Evolutionary conservation across 1,140 invertebrate genomes (phyloP), one percentile per base, ranked within the genome.

Genomic region (Leucophenga varia): DNA sequence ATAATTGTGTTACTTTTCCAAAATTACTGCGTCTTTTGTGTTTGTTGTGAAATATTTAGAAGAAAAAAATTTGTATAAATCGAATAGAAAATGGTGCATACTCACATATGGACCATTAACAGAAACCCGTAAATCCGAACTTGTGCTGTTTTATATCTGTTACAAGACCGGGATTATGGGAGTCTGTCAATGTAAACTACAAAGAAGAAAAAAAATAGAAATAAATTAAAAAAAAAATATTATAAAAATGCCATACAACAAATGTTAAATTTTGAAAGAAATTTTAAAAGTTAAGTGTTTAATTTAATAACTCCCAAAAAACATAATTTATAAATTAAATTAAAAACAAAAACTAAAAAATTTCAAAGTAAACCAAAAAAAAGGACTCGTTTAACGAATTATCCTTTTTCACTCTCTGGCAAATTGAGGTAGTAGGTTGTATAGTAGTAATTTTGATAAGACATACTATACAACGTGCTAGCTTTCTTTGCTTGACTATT

Each of bases 61-160:
- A n/a, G n/a, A n/a, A n/a, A n/a, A n/a, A n/a, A n/a, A n/a, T n/a
- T n/a, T n/a, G n/a, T n/a, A n/a, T n/a, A 21, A 31, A 4, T 25
- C 34, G 17, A 13, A 13, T 22, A 41, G 49, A 22, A 51, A 68
- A 68, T 72, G 69, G 69, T 72, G 69, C 69, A 70, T 74, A 69
- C 57, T 61, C 38, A 63, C 44, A 57, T 72, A 72, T 72, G 70
- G 70, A 73, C 70, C 72, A 74, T 75, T 75, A 74, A 72, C 72
- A 73, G 72, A 75, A 75, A 75, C 72, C 72, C 72, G 72, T 75
- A 75, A 74, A 72, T 75, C 72, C 72, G 72, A 75, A 75, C 72
- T 75, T 75, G 72, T 75, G 72, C 72, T 74, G 54, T 64, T 71
- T 59, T 57, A 64, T 65, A 69, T 55, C 57, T 61, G 67, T 71